Conservation (phyloP, 2,113 vertebrate genomes). For the Xenopus laevis region DNA sequence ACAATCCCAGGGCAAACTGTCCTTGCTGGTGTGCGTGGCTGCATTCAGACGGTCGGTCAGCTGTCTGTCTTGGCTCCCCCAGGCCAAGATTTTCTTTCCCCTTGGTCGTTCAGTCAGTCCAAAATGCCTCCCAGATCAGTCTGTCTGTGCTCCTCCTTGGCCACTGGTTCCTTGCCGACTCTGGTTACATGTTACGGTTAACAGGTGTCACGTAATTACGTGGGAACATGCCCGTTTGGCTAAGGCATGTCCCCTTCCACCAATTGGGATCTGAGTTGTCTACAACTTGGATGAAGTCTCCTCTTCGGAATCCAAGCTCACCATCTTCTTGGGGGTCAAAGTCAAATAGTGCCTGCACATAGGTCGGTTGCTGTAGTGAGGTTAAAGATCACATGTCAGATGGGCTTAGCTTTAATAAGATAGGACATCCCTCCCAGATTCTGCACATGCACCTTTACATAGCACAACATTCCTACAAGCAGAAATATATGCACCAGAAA, state of each 20-base stretch:
- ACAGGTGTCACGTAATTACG: slow-evolving; percentile 97
- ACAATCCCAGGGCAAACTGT: not conserved
- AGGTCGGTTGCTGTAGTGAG: slow-evolving; percentile 76
- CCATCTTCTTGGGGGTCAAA: slow-evolving; percentile 98
- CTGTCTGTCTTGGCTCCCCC: not conserved
- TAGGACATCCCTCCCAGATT: not conserved
- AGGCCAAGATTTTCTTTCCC: not conserved
- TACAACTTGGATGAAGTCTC: slow-evolving; percentile 97
- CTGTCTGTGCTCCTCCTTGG: slow-evolving; percentile 59
- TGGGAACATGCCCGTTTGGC: slow-evolving; percentile 97
- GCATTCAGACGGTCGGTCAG: not conserved
- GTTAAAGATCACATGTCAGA: slow-evolving; percentile 39
- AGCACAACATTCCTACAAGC: not conserved
- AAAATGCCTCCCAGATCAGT: slow-evolving; percentile 59
- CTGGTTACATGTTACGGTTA: slow-evolving; percentile 88
- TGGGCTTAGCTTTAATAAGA: not conserved
- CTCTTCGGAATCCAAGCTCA: slow-evolving; percentile 93
- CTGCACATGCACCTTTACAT: not conserved
- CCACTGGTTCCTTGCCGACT: slow-evolving; percentile 50
- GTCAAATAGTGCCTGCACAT: slow-evolving; percentile 97
- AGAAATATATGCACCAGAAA: not conserved
- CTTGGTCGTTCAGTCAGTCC: slow-evolving; percentile 39
- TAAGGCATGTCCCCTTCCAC: slow-evolving; percentile 97
- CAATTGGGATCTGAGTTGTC: slow-evolving; percentile 99
- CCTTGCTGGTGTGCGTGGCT: not conserved